Evolutionary conservation across 2,888 invertebrate genomes (phyloP).

Genomic region (Napeogenes sylphis): DNA sequence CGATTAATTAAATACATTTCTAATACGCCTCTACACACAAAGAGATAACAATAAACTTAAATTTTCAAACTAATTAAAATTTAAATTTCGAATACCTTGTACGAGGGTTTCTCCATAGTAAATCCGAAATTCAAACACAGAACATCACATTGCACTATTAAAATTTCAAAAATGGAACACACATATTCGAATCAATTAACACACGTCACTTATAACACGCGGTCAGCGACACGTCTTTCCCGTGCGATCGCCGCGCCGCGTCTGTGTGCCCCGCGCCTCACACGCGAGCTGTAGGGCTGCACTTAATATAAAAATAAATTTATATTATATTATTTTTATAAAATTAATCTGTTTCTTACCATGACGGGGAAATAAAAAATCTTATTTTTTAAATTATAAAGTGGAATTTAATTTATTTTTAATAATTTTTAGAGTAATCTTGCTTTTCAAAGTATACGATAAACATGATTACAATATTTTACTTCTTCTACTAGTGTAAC

Average conservation of each 20-base stretch:
- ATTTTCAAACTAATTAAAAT: constrained; percentile 5
- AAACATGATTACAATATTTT: no score
- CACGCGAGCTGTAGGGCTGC: neutral
- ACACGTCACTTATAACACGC: constrained; percentile 58
- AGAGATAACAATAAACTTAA: constrained; percentile 3
- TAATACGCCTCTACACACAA: neutral
- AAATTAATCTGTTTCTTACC: no score
- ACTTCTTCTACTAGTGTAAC: no score
- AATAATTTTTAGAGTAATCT: constrained; percentile 12
- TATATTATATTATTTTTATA: no score
- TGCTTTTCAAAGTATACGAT: no score
- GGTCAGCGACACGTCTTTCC: constrained; percentile 57
- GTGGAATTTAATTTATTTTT: constrained; percentile 7
- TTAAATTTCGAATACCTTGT: constrained; percentile 49
- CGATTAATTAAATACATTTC: no score
- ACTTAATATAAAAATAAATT: no score
- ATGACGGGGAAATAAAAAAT: no score
- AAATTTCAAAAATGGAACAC: constrained; percentile 36
- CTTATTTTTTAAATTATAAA: no score
- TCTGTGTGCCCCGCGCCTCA: constrained; percentile 48
- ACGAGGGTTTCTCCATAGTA: constrained; percentile 69
- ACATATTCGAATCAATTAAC: constrained; percentile 39
- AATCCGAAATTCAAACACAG: constrained; percentile 55
- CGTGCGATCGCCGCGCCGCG: constrained; percentile 55
- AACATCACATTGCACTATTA: constrained; percentile 31